Evolutionary conservation across 2,797 vertebrate genomes (phyloP), one percentile per base, ranked within the genome.

Genomic region (Chrysolophus pictus): DNA sequence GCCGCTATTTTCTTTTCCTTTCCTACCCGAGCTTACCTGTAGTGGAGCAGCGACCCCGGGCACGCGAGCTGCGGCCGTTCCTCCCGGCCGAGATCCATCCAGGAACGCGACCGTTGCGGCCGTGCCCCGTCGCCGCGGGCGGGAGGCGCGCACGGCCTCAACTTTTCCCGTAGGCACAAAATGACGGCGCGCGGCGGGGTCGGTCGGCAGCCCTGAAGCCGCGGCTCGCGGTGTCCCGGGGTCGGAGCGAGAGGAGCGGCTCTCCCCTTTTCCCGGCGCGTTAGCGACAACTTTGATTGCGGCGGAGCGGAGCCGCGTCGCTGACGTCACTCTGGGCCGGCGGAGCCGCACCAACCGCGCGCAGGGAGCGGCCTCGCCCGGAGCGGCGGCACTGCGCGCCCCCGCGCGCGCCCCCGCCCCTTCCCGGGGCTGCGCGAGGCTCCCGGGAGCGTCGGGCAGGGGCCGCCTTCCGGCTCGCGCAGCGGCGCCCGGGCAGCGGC

Each of bases 311-410:
- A 98, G 98, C 97, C 79, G 95, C 91, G 80, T 97, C 96, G 98
- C 91, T 98, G 98, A 99, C 98, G 98, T 99, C 98, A 99, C 98
- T 97, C 90, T 74, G 96, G 97, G 98, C 95, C 94, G 96, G 98
- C 98, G 98, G 98, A 98, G 98, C 97, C 98, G 98, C 98, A 98
- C 98, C 98, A 99, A 98, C 98, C 98, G 98, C 98, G 98, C 98
- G 98, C 98, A 98, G 98, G 98, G 98, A 98, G 21, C 49, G 35
- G 49, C 56, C 56, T 58, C 56, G n/a, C 56, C 56, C 74, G 58
- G 58, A 44, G 17, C 65, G 64, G 22, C 55, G 64, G 53, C 81
- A 2, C 53, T 19, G 70, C 70, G 63, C 64, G 51, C 49, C 37
- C 79, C 69, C 62, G 53, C 63, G 44, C 53, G 18, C 81, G 7